Evolutionary conservation across 1,140 invertebrate species (phyloP).

Genomic region (Pararge aegeria): DNA sequence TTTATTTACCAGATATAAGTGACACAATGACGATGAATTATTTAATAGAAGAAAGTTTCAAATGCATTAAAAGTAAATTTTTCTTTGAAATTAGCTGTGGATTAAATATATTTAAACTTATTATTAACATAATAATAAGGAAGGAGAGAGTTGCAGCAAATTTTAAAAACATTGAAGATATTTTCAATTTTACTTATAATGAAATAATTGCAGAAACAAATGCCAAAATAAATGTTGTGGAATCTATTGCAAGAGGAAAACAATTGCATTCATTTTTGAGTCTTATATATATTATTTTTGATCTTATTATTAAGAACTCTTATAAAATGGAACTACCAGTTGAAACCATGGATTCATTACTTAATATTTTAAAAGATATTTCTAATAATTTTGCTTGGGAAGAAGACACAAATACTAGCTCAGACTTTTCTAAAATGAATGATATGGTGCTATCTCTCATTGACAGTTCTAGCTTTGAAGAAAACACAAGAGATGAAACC

Average conservation of each 20-base stretch:
- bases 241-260: conserved; percentile 61
- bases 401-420: conserved; percentile 48
- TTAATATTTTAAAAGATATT: conserved; percentile 49
- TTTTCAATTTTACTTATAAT: conserved; percentile 52
- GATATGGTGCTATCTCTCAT: conserved; percentile 78
- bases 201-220: conserved; percentile 44
- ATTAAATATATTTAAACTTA: conserved; percentile 56
- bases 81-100: conserved; percentile 65
- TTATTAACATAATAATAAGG: conserved; percentile 44
- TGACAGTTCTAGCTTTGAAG: conserved; percentile 48
- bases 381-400: conserved; percentile 61
- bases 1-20: conserved; percentile 41
- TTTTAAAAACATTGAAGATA: conserved; percentile 49
- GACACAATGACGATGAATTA: conserved; percentile 28
- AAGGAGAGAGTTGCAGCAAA: conserved; percentile 27
- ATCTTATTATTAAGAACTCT: conserved; percentile 40
- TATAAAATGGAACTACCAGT: conserved; percentile 38
- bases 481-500: conserved; percentile 43
- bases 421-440: conserved; percentile 81
- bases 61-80: conserved; percentile 54
- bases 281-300: conserved; percentile 48
- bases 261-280: conserved; percentile 63
- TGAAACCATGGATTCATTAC: conserved; percentile 38
- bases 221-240: conserved; percentile 46
- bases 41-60: conserved; percentile 46